Evolutionary conservation across 2,888 invertebrate genomes (phyloP).

Genomic region (Hydroisotoma schaefferi): DNA sequence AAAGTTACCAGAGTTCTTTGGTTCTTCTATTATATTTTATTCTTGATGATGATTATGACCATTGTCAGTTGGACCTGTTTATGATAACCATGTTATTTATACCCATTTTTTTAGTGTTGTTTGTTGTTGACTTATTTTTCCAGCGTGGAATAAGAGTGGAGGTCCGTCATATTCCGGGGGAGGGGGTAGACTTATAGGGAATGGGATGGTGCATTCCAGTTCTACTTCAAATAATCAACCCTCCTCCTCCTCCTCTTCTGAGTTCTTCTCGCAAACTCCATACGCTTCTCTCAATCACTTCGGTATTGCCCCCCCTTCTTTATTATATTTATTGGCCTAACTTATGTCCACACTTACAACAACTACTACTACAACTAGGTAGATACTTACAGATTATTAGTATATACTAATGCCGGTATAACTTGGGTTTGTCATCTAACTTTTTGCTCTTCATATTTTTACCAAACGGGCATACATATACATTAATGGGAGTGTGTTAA

Average conservation of each 20-base stretch:
- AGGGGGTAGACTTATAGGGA: conserved; percentile 15
- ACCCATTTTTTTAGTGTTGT: conserved; percentile 15
- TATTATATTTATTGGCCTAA: neutral
- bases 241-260: conserved; percentile 36
- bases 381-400: too few species aligned
- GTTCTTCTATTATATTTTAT: neutral
- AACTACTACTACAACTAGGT: too few species aligned
- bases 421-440: too few species aligned
- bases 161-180: conserved; percentile 38
- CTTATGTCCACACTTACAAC: neutral
- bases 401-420: too few species aligned
- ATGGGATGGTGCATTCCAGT: conserved; percentile 45
- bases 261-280: conserved; percentile 45
- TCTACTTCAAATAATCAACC: conserved; percentile 43
- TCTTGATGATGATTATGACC: neutral
- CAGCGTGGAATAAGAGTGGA: conserved; percentile 37
- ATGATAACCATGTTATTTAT: too few species aligned
- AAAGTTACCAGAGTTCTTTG: too few species aligned
- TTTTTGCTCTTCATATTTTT: too few species aligned
- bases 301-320: conserved; percentile 33
- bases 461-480: too few species aligned
- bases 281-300: conserved; percentile 47
- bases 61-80: too few species aligned
- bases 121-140: conserved; percentile 19
- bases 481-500: too few species aligned